Base-by-base conservation (phyloP, 2,113 vertebrate species). In the Dolichallabes microphthalmus region DNA sequence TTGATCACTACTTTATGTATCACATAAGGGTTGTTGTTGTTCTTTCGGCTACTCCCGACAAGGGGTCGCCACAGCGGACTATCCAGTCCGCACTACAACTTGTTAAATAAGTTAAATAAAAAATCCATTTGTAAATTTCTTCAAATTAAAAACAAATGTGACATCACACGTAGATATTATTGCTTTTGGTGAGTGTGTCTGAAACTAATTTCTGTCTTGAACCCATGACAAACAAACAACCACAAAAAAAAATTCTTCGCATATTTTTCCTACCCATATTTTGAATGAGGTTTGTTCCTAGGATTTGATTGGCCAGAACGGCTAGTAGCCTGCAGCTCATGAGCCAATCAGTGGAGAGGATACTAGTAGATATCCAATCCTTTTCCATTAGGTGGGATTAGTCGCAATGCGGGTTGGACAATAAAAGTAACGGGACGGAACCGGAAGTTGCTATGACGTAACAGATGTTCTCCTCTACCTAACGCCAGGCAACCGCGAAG, bases 371-470 rank as follows among this genome's bases (percentile, higher is more conserved):
- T 61, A 0, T 25, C 68, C 82, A 83, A 83, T 83, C 53, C 11
- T 39, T 13, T 35, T 25, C 0, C 22, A 39, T 13, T n/a, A 71
- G 66, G 53, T 22, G 53, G 82, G 53, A 45, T 39, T 58, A 39
- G 32, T n/a, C 20, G 1, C 30, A 83, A 60, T 71, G 45, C 52
- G 52, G 66, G 66, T 69, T 35, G 81, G 13, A 50, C 35, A 66
- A 32, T 45, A 66, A 53, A 68, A 7, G 9, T 52, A 82, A 82
- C 52, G 68, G 39, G 84, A 64, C 89, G 91, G 92, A 93, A 93
- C 81, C 92, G 93, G 94, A 95, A 92, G 64, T 61, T 19, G 84
- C 12, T 68, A n/a, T 92, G 92, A 95, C 91, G 92, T 92, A 82
- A 92, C n/a, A 79, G 22, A 55, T 1, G 69, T 68, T 82, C 69